Evolutionary conservation across 2,888 invertebrate species (phyloP), one percentile per base, ranked within the genome.

Genomic region (Rhodophaea formosa): DNA sequence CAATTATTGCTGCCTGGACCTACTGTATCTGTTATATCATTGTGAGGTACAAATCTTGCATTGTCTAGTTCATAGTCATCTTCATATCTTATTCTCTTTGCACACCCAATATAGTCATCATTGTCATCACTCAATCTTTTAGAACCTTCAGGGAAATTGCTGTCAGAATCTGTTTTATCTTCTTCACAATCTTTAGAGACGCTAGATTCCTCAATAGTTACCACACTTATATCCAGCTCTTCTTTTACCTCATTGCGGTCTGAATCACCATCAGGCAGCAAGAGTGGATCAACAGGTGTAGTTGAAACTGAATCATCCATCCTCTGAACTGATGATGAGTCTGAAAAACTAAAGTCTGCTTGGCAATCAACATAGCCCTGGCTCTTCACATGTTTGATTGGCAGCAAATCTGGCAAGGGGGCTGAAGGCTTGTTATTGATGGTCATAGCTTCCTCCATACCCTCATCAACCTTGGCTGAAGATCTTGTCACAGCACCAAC

Each of bases 401-500:
- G 92, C 7, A 92, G 76, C 60, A 91, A 72, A 57, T 90, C 92
- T 61, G 92, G 92, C 43, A 92, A 79, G 42, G 91, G 90, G 17
- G 82, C 84, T 60, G 78, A 74, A 43, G 83, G 77, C 66, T 90
- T 91, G 56, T 70, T 72, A 63, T 73, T 75, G 30, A 74, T 60
- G 44, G 69, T 59, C 16, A 70, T 59, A 46, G 72, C 56, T 42
- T 88, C 87, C 62, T 89, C 88, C 23, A 71, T 58, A 42, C 69
- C 64, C 57, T 88, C 89, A 73, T 92, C 88, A 59, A 84, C 88
- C 70, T 87, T 93, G 12, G 93, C 85, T 55, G 93, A 92, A 15
- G 94, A 93, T 58, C 95, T 80, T 14, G 94, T 95, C 44, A 94
- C 93, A 59, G 94, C 94, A 58, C 94, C 94, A n/a, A 94, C 93